These are phyloP conservation scores for Tenthredo distinguenda DNA, from an alignment of 2,888 invertebrate species.

Conservation along the genomic window DNA sequence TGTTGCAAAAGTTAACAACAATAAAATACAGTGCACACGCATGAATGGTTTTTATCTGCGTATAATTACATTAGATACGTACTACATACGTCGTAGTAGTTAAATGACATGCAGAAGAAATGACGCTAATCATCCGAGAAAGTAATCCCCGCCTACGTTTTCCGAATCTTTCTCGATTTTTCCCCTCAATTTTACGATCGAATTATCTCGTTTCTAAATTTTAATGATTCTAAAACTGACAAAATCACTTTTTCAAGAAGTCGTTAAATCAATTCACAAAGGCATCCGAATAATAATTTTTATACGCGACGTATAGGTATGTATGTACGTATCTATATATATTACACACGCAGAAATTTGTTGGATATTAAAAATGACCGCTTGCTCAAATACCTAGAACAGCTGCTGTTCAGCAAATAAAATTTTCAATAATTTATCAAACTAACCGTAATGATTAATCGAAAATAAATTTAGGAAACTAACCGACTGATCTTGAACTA, in stretches of 20 bases:
- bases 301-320: background rate
- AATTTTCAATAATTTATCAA: background rate
- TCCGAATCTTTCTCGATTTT: background rate
- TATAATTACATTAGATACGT: background rate
- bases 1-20: background rate
- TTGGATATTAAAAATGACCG: background rate
- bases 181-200: background rate
- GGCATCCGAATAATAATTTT: too few species aligned
- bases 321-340: background rate
- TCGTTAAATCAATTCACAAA: background rate
- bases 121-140: background rate
- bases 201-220: background rate
- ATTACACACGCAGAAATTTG: background rate
- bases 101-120: background rate
- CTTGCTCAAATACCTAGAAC: background rate
- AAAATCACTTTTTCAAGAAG: background rate
- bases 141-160: background rate
- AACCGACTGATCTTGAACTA: background rate
- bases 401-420: background rate
- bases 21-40: background rate
- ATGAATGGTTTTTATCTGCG: constrained; percentile 6
- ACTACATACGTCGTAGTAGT: background rate
- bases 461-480: background rate
- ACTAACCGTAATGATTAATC: background rate
- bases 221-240: background rate